A percentile compares a stretch with the other conserved stretches of the same genome.
These are phyloP conservation scores for Girardinichthys multiradiatus DNA, from an alignment of 2,113 vertebrate species.

Conservation along the genomic window DNA sequence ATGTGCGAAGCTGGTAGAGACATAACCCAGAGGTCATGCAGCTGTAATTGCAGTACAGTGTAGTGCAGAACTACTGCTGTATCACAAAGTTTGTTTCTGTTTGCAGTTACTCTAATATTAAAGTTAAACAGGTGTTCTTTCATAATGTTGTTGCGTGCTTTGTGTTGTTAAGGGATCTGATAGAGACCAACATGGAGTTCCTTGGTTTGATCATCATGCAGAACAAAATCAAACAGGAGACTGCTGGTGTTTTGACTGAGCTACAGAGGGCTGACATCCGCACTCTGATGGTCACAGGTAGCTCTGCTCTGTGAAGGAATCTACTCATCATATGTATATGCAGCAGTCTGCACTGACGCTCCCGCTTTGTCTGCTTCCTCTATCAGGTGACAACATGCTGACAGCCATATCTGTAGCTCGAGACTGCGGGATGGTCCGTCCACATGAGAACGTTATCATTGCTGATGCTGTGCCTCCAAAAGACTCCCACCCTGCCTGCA, in stretches of 20 bases:
- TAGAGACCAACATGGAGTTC: slow-evolving; percentile 96
- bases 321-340: not conserved
- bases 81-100: too few relatives aligned
- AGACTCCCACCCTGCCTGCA: slow-evolving; percentile 88
- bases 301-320: not conserved
- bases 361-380: not conserved
- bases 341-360: not conserved
- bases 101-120: too few relatives aligned
- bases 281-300: slow-evolving; percentile 97
- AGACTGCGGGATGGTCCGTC: slow-evolving; percentile 93
- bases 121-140: too few relatives aligned
- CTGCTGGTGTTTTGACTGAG: slow-evolving; percentile 87
- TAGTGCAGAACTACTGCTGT: too few relatives aligned
- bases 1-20: too few relatives aligned
- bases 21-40: too few relatives aligned
- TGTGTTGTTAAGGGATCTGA: slow-evolving; percentile 83
- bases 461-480: slow-evolving; percentile 91
- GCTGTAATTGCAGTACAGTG: too few relatives aligned
- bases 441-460: slow-evolving; percentile 91
- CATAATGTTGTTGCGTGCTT: not conserved
- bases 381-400: slow-evolving; percentile 94
- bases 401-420: slow-evolving; percentile 96
- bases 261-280: slow-evolving; percentile 91
- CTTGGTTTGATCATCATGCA: slow-evolving; percentile 97
- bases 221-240: slow-evolving; percentile 95